Evolutionary conservation across 2,113 vertebrate genomes (phyloP).

Genomic region (Otocyon megalotis): DNA sequence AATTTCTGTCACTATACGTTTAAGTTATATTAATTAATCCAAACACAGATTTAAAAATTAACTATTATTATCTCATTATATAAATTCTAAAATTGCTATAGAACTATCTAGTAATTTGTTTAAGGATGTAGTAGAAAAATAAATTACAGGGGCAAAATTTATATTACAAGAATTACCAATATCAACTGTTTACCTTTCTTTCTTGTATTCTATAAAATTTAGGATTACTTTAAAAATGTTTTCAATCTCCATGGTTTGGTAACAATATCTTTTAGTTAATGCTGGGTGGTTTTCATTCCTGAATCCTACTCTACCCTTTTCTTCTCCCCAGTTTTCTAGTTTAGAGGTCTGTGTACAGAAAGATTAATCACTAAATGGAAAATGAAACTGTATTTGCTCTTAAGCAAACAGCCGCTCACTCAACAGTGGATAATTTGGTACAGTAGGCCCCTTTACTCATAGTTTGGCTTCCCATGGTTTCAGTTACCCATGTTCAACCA

Average conservation of each 20-base stretch:
- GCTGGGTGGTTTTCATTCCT: background rate
- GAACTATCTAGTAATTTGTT: background rate
- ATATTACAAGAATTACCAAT: background rate
- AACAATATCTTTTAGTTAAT: background rate
- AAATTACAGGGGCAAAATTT: background rate
- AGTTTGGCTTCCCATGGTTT: background rate
- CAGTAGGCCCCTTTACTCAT: background rate
- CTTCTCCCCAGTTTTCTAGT: background rate
- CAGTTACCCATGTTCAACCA: background rate
- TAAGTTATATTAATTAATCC: background rate
- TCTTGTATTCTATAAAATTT: background rate
- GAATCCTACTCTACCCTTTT: background rate
- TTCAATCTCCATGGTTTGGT: background rate
- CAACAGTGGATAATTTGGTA: background rate
- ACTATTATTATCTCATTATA: background rate
- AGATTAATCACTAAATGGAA: background rate
- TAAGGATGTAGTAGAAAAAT: background rate
- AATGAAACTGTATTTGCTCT: background rate
- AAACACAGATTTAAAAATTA: background rate
- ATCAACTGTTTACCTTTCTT: background rate
- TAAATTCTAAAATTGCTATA: background rate
- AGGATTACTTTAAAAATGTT: background rate
- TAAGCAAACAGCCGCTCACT: background rate
- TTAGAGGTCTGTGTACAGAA: background rate
- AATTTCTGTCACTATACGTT: background rate